Conservation (phyloP, 92 coral and sea anemone genomes). For the Anthopleura xanthogrammica region DNA sequence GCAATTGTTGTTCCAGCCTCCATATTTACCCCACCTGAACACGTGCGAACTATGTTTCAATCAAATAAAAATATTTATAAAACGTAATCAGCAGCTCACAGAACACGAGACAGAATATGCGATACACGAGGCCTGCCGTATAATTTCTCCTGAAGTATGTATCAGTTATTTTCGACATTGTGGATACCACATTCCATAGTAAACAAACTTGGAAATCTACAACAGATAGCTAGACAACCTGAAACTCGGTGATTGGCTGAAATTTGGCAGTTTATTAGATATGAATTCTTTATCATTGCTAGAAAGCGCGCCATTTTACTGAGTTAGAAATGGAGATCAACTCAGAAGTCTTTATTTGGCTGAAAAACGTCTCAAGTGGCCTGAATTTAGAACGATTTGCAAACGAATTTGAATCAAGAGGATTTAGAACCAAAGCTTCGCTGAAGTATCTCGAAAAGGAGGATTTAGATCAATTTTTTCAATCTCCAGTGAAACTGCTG, state of each 20-base stretch:
- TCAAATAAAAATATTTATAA: too few relatives aligned
- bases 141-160: conserved; percentile 1
- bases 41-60: too few relatives aligned
- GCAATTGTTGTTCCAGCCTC: too few relatives aligned
- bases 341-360: conserved; percentile 20
- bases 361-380: conserved; percentile 36
- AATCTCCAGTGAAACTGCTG: conserved; percentile 17
- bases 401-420: conserved; percentile 18
- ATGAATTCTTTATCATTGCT: background rate
- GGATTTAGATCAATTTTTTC: conserved; percentile 13
- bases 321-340: background rate
- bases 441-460: conserved; percentile 9
- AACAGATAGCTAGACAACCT: too few relatives aligned
- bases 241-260: background rate
- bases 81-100: conserved; percentile 13
- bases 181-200: conserved; percentile 14
- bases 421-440: conserved; percentile 20
- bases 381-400: conserved; percentile 21
- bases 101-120: conserved; percentile 30
- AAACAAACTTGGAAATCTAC: background rate
- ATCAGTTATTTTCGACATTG: conserved; percentile 15
- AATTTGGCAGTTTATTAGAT: background rate
- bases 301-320: background rate
- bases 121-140: conserved; percentile 12
- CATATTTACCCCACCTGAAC: too few relatives aligned